These are phyloP conservation scores for Potorous gilbertii DNA, from an alignment of 2,797 vertebrate genomes.

Conservation along the genomic window DNA sequence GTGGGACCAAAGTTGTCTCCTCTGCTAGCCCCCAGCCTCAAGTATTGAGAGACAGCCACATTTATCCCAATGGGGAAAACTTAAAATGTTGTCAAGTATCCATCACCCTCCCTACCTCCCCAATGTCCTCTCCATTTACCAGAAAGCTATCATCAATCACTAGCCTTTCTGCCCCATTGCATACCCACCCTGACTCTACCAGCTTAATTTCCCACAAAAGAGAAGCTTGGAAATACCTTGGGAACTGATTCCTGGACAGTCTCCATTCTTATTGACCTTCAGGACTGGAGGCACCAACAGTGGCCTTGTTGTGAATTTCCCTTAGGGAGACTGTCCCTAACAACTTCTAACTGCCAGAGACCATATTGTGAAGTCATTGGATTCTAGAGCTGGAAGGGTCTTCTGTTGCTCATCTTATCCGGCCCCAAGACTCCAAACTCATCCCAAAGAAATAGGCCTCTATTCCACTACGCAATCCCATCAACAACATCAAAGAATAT, in stretches of 20 bases:
- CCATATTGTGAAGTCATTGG: not conserved
- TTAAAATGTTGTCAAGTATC: not conserved
- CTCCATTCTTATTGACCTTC: not conserved
- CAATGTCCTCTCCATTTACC: too few relatives aligned
- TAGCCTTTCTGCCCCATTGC: not conserved
- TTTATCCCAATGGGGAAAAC: too few relatives aligned
- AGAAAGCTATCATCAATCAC: not conserved
- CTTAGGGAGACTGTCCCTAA: not conserved
- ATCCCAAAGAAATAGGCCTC: not conserved
- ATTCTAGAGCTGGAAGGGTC: not conserved
- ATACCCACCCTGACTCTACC: not conserved
- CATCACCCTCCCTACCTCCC: not conserved
- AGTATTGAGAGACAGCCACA: not conserved
- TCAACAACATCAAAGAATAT: not conserved
- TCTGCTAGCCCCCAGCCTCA: not conserved
- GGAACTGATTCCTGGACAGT: not conserved
- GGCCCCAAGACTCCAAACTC: not conserved
- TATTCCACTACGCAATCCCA: not conserved
- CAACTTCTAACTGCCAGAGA: not conserved
- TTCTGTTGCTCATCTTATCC: not conserved
- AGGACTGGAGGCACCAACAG: not conserved
- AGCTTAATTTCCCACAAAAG: not conserved
- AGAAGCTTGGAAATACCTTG: not conserved
- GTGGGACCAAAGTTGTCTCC: not conserved
- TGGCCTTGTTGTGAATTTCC: not conserved